phyloP scores from a whole-genome alignment of 2,113 vertebrate species.

The Sceloporus undulatus region DNA sequence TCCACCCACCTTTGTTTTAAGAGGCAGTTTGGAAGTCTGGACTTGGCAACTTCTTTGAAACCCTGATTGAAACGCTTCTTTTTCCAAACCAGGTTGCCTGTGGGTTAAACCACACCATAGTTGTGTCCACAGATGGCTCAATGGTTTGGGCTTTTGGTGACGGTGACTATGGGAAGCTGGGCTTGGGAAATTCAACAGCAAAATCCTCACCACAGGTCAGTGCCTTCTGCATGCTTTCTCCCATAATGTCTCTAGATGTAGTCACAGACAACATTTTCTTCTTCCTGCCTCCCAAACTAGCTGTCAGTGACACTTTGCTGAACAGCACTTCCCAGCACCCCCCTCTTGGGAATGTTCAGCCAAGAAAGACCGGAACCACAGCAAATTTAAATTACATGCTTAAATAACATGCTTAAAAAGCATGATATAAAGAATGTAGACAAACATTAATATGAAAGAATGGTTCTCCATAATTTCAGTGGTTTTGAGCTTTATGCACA shows the following conservation, averaged over 20 bases:
- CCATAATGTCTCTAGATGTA: not conserved
- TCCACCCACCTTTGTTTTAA: too few species aligned
- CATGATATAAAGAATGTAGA: too few species aligned
- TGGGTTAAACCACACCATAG: conserved; percentile 87
- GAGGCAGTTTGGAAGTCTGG: too few species aligned
- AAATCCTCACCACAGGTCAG: conserved; percentile 88
- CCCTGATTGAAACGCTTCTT: not conserved
- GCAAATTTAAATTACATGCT: too few species aligned
- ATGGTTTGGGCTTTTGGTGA: conserved; percentile 90
- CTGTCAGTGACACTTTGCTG: too few species aligned
- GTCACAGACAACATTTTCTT: too few species aligned
- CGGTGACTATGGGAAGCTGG: conserved; percentile 88
- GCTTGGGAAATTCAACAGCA: conserved; percentile 87
- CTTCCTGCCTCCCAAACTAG: not conserved
- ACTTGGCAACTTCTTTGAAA: not conserved
- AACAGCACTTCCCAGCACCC: too few species aligned
- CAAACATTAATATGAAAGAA: too few species aligned
- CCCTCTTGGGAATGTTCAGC: too few species aligned
- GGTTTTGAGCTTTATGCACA: not conserved
- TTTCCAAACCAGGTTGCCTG: conserved; percentile 81
- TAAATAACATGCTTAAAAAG: too few species aligned
- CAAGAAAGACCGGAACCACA: too few species aligned
- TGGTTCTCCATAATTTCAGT: too few species aligned
- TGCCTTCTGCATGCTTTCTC: not conserved
- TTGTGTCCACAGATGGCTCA: conserved; percentile 86